A percentile compares a stretch with the other conserved stretches of the same genome.
Conservation (phyloP, 2,888 invertebrate genomes). For the Drosophila macrospina region DNA sequence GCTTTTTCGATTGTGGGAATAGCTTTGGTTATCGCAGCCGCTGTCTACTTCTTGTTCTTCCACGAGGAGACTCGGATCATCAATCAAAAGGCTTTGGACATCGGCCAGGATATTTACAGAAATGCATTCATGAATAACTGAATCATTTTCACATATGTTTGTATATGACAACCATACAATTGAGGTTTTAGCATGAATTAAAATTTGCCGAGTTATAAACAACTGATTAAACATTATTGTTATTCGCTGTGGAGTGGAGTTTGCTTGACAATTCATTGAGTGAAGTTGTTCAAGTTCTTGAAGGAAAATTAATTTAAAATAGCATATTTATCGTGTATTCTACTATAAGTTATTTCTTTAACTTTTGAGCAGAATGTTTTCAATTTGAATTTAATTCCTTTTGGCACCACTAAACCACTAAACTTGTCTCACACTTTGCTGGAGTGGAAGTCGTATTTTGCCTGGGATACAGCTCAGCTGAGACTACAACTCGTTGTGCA, state of each 20-base stretch:
- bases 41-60: conserved; percentile 17
- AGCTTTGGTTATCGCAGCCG: neutral
- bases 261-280: too few relatives aligned
- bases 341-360: too few relatives aligned
- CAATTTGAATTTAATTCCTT: too few relatives aligned
- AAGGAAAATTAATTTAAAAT: too few relatives aligned
- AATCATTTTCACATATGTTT: neutral
- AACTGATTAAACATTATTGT: neutral
- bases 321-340: too few relatives aligned
- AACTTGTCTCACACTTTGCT: neutral
- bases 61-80: neutral
- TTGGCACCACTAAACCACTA: neutral
- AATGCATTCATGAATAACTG: neutral
- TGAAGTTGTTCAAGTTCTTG: too few relatives aligned
- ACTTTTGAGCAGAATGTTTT: too few relatives aligned
- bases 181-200: neutral
- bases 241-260: too few relatives aligned
- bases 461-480: conserved; percentile 23
- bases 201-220: neutral
- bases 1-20: neutral
- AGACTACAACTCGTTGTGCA: conserved; percentile 17
- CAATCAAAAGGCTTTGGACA: neutral
- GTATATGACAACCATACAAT: neutral
- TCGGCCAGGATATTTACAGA: neutral
- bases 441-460: neutral